Evolutionary conservation across 2,113 vertebrate genomes (phyloP).

Genomic region (Pongo abelii): DNA sequence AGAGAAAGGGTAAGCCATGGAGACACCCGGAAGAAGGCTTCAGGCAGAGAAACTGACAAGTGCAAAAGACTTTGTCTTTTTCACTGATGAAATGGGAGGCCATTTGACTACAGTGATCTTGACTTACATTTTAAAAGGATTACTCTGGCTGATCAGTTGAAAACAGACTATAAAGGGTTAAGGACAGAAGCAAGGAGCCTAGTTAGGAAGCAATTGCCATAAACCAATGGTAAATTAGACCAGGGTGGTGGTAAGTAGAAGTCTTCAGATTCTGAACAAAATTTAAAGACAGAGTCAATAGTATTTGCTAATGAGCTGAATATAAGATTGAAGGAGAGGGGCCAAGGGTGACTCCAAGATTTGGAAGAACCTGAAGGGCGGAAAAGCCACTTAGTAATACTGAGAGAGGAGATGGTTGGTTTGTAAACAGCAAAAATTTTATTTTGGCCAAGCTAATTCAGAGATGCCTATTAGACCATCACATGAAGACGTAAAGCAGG

Average conservation of each 20-base stretch:
- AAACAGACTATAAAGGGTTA: not conserved
- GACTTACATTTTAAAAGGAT: not conserved
- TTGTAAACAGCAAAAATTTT: constrained; percentile 7
- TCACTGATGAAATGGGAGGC: not conserved
- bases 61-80: not conserved
- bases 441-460: constrained; percentile 26
- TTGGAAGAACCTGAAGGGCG: not conserved
- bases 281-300: not conserved
- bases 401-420: not conserved
- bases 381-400: not conserved
- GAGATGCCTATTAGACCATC: not conserved
- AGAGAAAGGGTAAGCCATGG: not conserved
- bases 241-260: not conserved
- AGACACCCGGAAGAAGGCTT: not conserved
- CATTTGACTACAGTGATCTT: not conserved
- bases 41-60: not conserved
- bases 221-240: not conserved
- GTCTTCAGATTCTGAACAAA: not conserved
- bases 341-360: not conserved
- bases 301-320: not conserved
- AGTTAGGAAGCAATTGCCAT: not conserved
- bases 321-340: not conserved
- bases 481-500: not conserved
- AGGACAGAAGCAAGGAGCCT: not conserved
- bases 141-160: too few relatives aligned